These are phyloP conservation scores for Phenganax subtilis DNA, from an alignment of 92 coral and sea anemone genomes.

Conservation along the genomic window DNA sequence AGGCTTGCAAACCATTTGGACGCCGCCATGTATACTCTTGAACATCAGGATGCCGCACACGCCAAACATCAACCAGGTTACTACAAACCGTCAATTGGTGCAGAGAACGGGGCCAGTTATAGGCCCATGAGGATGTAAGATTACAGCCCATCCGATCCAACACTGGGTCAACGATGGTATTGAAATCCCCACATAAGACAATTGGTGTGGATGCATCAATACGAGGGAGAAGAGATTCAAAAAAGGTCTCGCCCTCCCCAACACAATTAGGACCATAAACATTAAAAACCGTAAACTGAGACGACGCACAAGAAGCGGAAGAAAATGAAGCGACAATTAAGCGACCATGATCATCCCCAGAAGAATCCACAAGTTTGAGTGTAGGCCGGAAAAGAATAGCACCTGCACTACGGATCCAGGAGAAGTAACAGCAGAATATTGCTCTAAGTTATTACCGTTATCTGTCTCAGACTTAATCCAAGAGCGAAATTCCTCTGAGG, in stretches of 20 bases:
- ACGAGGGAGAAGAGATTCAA: background rate
- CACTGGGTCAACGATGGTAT: background rate
- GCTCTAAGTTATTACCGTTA: too few species aligned
- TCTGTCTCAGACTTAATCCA: too few species aligned
- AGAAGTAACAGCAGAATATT: too few species aligned
- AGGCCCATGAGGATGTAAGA: background rate
- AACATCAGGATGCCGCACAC: background rate
- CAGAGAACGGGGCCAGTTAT: background rate
- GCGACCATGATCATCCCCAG: background rate
- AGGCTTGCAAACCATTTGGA: background rate
- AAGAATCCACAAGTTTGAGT: background rate
- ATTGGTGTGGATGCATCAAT: background rate
- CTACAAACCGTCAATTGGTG: background rate
- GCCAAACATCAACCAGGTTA: constrained; percentile 29
- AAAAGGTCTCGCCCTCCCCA: background rate
- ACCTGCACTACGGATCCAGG: background rate
- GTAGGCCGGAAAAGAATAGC: background rate
- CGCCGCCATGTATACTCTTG: constrained; percentile 33
- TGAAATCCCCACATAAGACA: background rate
- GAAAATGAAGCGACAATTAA: background rate
- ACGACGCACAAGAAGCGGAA: too few species aligned
- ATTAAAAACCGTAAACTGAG: background rate
- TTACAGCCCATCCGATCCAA: constrained; percentile 2
- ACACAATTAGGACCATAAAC: background rate
- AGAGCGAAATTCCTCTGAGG: background rate